These are phyloP conservation scores for Tineola bisselliella DNA, from an alignment of 2,888 invertebrate genomes.

Conservation along the genomic window DNA sequence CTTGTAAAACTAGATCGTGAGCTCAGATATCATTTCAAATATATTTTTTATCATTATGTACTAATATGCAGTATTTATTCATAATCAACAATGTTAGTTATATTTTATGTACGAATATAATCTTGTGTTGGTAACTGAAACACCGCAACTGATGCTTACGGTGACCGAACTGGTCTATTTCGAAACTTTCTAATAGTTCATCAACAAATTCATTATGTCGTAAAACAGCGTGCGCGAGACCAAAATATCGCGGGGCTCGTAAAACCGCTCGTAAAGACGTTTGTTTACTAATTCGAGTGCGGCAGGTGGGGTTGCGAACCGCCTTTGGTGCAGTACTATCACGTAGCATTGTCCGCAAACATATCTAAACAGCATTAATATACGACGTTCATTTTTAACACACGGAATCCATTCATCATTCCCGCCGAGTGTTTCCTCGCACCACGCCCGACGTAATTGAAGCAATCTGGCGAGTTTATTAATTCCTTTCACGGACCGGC, in stretches of 20 bases:
- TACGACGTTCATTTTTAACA: background rate
- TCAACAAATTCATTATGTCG: slow-evolving; percentile 69
- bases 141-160: slow-evolving; percentile 25
- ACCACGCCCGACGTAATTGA: background rate
- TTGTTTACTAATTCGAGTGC: slow-evolving; percentile 68
- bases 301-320: slow-evolving; percentile 51
- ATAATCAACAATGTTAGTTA: too few relatives aligned
- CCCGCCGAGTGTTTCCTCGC: background rate
- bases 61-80: too few relatives aligned
- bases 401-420: background rate
- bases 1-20: background rate
- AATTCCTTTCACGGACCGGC: background rate
- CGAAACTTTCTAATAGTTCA: slow-evolving; percentile 66
- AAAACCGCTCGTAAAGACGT: slow-evolving; percentile 67
- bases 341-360: background rate
- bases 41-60: too few relatives aligned
- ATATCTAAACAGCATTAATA: background rate
- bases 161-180: slow-evolving; percentile 61
- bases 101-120: background rate
- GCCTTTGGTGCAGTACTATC: background rate
- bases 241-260: slow-evolving; percentile 65
- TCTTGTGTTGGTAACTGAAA: background rate
- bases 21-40: too few relatives aligned
- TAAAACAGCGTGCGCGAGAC: slow-evolving; percentile 62
- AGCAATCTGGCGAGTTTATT: background rate